phyloP scores from a whole-genome alignment of 1,140 invertebrate genomes.

The Asbolus verrucosus region DNA sequence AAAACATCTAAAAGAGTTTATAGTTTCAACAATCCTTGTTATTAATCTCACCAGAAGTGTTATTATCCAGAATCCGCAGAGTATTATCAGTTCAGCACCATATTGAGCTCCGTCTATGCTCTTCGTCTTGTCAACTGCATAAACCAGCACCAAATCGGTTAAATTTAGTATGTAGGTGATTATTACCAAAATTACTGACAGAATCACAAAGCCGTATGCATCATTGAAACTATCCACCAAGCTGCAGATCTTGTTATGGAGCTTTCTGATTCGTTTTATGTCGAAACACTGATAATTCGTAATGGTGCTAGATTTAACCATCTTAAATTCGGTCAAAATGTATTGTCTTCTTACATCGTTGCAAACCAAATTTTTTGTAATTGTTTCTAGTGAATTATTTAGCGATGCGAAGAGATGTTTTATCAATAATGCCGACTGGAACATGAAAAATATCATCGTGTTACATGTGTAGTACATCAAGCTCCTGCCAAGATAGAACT shows the following conservation, averaged over 20 bases:
- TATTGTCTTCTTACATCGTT: too few relatives aligned
- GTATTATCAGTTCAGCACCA: background rate
- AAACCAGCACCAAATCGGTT: conserved; percentile 8
- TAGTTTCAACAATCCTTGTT: background rate
- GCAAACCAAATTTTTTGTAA: too few relatives aligned
- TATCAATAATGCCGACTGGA: background rate
- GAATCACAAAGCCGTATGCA: background rate
- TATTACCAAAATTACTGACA: conserved; percentile 1
- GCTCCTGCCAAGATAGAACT: conserved; percentile 1
- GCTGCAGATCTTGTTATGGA: conserved; percentile 7
- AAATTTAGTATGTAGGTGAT: conserved; percentile 21
- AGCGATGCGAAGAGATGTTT: too few relatives aligned
- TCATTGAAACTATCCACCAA: conserved; percentile 10
- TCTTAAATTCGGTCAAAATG: too few relatives aligned
- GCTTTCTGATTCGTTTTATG: background rate
- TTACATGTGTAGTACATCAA: background rate
- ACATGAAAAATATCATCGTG: conserved; percentile 1
- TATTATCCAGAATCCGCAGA: conserved; percentile 13
- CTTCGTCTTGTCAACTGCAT: background rate
- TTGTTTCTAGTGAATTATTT: too few relatives aligned
- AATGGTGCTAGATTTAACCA: too few relatives aligned
- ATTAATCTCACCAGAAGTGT: conserved; percentile 22
- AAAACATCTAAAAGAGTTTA: conserved; percentile 47
- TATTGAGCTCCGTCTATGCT: background rate
- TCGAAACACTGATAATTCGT: conserved; percentile 3